A percentile compares a stretch with the other conserved stretches of the same genome.
These are phyloP conservation scores for Paratilapia polleni DNA, from an alignment of 2,113 vertebrate species.

Conservation along the genomic window DNA sequence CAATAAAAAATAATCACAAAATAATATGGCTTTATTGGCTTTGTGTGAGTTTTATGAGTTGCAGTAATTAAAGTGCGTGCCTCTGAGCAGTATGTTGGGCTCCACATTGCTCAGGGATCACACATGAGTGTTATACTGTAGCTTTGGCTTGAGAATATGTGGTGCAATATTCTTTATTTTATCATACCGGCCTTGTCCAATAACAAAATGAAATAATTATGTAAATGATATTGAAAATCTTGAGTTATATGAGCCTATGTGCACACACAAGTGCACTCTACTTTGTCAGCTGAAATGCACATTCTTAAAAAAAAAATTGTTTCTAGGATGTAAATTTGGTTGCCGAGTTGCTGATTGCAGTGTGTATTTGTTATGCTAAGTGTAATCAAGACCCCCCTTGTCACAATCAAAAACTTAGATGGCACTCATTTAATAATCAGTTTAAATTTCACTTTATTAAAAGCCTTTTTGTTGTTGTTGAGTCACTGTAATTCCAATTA, in stretches of 20 bases:
- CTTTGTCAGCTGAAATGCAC: conserved; percentile 9
- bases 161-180: not conserved
- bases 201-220: conserved; percentile 13
- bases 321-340: not conserved
- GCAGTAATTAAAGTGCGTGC: conserved; percentile 2
- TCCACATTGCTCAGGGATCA: not conserved
- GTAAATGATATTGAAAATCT: conserved; percentile 1
- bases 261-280: not conserved
- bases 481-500: conserved; percentile 23
- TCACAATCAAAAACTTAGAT: conserved; percentile 32
- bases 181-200: not conserved
- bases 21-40: conserved; percentile 44
- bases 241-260: not conserved
- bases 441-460: conserved; percentile 22
- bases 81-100: not conserved
- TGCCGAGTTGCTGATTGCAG: conserved; percentile 29
- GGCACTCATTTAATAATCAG: conserved; percentile 11
- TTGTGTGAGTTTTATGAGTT: conserved; percentile 25
- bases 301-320: not conserved
- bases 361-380: conserved; percentile 29
- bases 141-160: not conserved
- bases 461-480: conserved; percentile 14
- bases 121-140: not conserved
- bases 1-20: conserved; percentile 30
- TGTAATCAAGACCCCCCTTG: conserved; percentile 29